Base-by-base conservation (phyloP, 2,797 vertebrate species). In the Galago senegalensis region DNA sequence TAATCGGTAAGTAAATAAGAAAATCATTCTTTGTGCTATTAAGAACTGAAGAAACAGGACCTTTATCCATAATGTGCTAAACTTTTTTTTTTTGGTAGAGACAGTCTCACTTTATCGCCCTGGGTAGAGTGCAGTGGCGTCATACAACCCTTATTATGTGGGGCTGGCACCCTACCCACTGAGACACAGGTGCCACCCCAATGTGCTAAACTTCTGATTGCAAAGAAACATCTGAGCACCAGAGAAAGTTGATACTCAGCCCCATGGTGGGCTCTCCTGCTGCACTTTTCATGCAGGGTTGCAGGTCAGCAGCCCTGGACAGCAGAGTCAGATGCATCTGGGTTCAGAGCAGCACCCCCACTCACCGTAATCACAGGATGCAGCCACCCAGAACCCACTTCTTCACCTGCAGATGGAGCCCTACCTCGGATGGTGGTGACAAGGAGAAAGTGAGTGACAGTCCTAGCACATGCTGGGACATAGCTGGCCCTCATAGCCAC, bases 61-160 rank as follows among this genome's bases (percentile, higher is more conserved):
- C 29, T 91, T 89, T 65, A 60, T 70, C 49, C 40, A 72, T 16
- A 84, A n/a, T 40, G 34, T 96, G 70, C 58, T 69, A 80, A 89
- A 53, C 5, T 81, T 58, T 53, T 16, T 34, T 14, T 53, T 46
- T 46, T 46, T 46, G 46, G 10, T 49, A 53, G 49, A 53, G 14
- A 53, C 14, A 14, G 49, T 53, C 14, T 53, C 3, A 53, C 49
- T 17, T 53, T 53, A 53, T 16, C 4, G 4, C 49, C 49, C 49
- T 53, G 14, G 3, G 49, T 49, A 53, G 49, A 53, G 49, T 16
- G 49, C 49, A 3, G 3, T 16, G 49, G 14, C 14, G 4, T 53
- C 49, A 53, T 12, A 49, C 49, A 53, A 53, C 49, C 14, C 49
- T 53, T 14, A 4, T 14, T 53, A 53, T 49, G 16, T 49, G 49